Evolutionary conservation across 1,140 invertebrate species (phyloP), one percentile per base, ranked within the genome.

Genomic region (Gonioctena quinquepunctata): DNA sequence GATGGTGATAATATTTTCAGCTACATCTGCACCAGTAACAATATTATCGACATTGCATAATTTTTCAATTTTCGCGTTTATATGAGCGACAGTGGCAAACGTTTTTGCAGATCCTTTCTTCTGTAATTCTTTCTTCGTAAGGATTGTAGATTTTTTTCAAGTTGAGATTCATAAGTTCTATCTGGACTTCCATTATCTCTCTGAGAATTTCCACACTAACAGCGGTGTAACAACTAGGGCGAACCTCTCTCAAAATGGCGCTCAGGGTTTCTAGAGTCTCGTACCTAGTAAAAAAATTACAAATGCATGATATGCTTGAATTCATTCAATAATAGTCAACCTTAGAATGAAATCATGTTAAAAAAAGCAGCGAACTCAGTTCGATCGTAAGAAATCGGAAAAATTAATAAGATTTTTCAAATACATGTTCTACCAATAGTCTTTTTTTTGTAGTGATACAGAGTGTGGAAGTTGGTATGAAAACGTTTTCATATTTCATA

Each of bases 251-350:
- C 42, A 85, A 71, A 54, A 84, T 75, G 13, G 70, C 71, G 69
- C 81, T 87, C 0, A 91, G 74, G 1, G 86, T 86, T 75, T 89
- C 87, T 48, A 93, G 77, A 76, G 91, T 86, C 70, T 92, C 90
- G 8, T 89, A 86, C 33, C 33, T 42, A 4, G 11, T 42, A n/a
- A n/a, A 42, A n/a, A n/a, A n/a, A n/a, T n/a, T n/a, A n/a, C n/a
- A n/a, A n/a, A n/a, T n/a, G n/a, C n/a, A n/a, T n/a, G n/a, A n/a
- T n/a, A n/a, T n/a, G n/a, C n/a, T n/a, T n/a, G n/a, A n/a, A n/a
- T n/a, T n/a, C n/a, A n/a, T n/a, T n/a, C n/a, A n/a, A n/a, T n/a
- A n/a, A n/a, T n/a, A n/a, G n/a, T n/a, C n/a, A n/a, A n/a, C n/a
- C n/a, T n/a, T n/a, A n/a, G n/a, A n/a, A n/a, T n/a, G n/a, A n/a